These are phyloP conservation scores for Heliconius charithonia DNA, from an alignment of 2,888 invertebrate genomes.

Conservation along the genomic window DNA sequence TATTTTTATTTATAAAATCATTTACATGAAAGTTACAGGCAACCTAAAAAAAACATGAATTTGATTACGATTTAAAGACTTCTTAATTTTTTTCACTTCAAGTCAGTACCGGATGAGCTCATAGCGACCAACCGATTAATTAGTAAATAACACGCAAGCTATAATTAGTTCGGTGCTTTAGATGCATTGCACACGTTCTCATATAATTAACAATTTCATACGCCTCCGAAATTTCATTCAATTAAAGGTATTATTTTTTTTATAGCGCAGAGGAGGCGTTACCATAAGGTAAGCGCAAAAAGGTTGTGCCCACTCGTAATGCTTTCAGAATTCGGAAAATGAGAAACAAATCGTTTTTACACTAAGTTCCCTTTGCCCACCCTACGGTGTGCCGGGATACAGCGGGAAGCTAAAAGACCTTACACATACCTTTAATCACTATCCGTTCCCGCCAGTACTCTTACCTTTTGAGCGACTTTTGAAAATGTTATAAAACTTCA, in stretches of 20 bases:
- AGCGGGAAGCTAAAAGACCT: too few relatives aligned
- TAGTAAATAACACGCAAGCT: constrained; percentile 48
- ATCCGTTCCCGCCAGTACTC: too few relatives aligned
- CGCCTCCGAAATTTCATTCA: constrained; percentile 39
- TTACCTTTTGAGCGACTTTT: too few relatives aligned
- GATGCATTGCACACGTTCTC: constrained; percentile 43
- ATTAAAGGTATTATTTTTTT: constrained; percentile 13
- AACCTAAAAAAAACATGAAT: background rate
- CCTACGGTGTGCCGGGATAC: too few relatives aligned
- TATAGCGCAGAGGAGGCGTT: too few relatives aligned
- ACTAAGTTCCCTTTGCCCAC: too few relatives aligned
- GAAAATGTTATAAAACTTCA: background rate
- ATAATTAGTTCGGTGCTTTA: constrained; percentile 46
- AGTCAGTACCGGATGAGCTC: constrained; percentile 26
- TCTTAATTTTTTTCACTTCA: background rate
- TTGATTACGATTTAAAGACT: background rate
- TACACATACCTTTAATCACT: too few relatives aligned
- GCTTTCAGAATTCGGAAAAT: too few relatives aligned
- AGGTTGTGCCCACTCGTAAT: too few relatives aligned
- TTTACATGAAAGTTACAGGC: background rate
- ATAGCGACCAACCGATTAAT: constrained; percentile 47
- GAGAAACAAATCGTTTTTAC: too few relatives aligned
- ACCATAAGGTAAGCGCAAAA: too few relatives aligned
- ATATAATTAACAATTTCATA: constrained; percentile 42
- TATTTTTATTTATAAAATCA: background rate